These are phyloP conservation scores for Lissocephala sabroskyi DNA, from an alignment of 2,888 invertebrate species.

Conservation along the genomic window DNA sequence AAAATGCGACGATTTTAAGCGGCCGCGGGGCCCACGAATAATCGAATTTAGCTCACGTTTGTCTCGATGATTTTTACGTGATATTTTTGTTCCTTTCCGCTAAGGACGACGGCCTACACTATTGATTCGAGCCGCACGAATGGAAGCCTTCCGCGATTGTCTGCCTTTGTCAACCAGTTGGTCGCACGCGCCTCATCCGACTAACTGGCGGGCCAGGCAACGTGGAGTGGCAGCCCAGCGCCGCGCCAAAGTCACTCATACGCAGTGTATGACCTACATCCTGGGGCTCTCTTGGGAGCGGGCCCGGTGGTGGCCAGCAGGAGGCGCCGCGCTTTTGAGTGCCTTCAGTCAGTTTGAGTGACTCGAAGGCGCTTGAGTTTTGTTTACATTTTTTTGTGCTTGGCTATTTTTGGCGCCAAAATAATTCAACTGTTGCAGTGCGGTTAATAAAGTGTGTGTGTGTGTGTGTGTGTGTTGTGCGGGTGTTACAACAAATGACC, in stretches of 20 bases:
- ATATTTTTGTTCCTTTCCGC: neutral
- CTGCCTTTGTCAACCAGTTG: slow-evolving; percentile 2
- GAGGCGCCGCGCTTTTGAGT: neutral
- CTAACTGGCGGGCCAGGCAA: slow-evolving; percentile 14
- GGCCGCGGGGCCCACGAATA: too few relatives aligned
- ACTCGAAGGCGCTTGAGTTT: slow-evolving; percentile 15
- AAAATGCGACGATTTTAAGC: slow-evolving; percentile 17
- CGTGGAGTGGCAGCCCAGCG: slow-evolving; percentile 13
- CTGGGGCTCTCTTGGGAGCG: neutral
- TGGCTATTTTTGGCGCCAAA: slow-evolving; percentile 60
- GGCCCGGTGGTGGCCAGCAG: neutral
- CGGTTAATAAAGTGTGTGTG: neutral
- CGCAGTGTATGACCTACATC: slow-evolving; percentile 55
- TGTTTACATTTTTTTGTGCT: slow-evolving; percentile 36
- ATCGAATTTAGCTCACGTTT: too few relatives aligned
- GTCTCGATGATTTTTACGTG: too few relatives aligned
- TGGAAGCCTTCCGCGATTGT: slow-evolving; percentile 16
- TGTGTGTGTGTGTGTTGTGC: neutral
- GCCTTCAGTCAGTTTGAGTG: slow-evolving; percentile 14
- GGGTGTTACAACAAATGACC: too few relatives aligned
- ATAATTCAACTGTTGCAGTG: slow-evolving; percentile 38
- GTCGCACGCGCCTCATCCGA: slow-evolving; percentile 26
- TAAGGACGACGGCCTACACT: neutral
- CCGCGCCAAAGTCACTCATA: slow-evolving; percentile 39
- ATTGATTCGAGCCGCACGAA: slow-evolving; percentile 45